Evolutionary conservation across 2,797 vertebrate species (phyloP).

Genomic region (Semaprochilodus insignis): DNA sequence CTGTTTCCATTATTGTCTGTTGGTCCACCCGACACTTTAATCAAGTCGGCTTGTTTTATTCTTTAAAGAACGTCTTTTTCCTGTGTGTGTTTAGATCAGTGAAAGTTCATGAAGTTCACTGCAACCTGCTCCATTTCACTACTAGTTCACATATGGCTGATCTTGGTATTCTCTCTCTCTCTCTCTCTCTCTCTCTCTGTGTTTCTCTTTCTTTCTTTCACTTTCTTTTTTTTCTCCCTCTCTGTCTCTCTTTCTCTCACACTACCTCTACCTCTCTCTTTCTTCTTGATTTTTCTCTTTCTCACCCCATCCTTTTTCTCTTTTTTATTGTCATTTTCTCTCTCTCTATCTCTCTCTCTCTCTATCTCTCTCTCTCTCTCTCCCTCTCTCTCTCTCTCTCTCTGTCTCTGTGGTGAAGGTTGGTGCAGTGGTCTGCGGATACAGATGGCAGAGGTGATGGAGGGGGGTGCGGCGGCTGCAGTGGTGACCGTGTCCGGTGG

Average conservation of each 20-base stretch:
- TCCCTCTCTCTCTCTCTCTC: background rate
- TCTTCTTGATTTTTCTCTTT: background rate
- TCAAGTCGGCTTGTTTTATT: background rate
- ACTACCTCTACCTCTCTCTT: background rate
- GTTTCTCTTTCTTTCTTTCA: background rate
- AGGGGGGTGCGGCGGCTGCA: conserved; percentile 64
- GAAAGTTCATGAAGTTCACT: background rate
- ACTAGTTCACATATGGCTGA: background rate
- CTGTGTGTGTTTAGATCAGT: background rate
- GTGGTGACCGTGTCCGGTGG: conserved; percentile 48
- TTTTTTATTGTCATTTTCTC: background rate
- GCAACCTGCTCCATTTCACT: background rate
- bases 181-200: background rate
- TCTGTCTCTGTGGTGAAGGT: conserved; percentile 30
- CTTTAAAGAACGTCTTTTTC: background rate
- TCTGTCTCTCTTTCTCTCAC: too few species aligned
- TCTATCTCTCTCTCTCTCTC: background rate
- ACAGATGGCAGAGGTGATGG: conserved; percentile 81
- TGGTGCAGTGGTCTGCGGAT: conserved; percentile 17
- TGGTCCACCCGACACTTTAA: background rate
- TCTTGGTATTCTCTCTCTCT: background rate
- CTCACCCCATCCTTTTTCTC: background rate
- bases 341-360: background rate
- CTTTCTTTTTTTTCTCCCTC: background rate
- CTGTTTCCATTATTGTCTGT: background rate